These are phyloP conservation scores for Zoanthus sociatus DNA, from an alignment of 92 coral and sea anemone genomes.

Conservation along the genomic window DNA sequence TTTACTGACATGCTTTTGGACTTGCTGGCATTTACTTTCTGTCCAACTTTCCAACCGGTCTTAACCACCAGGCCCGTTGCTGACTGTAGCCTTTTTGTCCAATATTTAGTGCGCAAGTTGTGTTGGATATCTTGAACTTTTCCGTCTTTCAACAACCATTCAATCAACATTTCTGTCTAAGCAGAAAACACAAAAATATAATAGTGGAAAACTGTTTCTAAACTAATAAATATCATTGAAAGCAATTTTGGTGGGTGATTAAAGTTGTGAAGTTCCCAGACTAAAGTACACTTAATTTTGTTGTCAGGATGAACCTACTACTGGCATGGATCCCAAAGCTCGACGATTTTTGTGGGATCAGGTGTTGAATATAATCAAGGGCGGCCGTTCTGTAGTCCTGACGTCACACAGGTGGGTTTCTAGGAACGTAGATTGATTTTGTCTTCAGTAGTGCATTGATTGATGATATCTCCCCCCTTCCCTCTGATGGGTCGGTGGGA, in stretches of 20 bases:
- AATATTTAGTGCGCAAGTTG: too few relatives aligned
- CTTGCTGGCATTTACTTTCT: too few relatives aligned
- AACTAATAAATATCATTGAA: not conserved
- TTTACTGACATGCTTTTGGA: too few relatives aligned
- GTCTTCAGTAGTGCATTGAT: too few relatives aligned
- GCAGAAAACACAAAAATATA: too few relatives aligned
- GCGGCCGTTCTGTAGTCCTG: constrained; percentile 96
- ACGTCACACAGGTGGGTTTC: constrained; percentile 92
- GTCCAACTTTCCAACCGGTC: too few relatives aligned
- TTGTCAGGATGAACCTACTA: constrained; percentile 95
- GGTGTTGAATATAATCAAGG: constrained; percentile 80
- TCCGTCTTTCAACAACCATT: too few relatives aligned
- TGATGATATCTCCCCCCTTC: not conserved
- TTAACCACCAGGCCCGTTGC: too few relatives aligned
- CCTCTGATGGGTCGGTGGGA: not conserved
- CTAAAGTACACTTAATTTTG: not conserved
- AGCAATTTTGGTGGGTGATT: not conserved
- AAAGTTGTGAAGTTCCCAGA: too few relatives aligned
- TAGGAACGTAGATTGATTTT: not conserved
- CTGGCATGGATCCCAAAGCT: constrained; percentile 99
- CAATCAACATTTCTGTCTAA: too few relatives aligned
- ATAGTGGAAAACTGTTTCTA: not conserved
- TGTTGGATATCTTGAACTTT: too few relatives aligned
- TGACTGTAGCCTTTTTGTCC: too few relatives aligned
- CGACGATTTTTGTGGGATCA: constrained; percentile 97